Evolutionary conservation across 2,113 vertebrate species (phyloP).

Genomic region (Megalops atlanticus): DNA sequence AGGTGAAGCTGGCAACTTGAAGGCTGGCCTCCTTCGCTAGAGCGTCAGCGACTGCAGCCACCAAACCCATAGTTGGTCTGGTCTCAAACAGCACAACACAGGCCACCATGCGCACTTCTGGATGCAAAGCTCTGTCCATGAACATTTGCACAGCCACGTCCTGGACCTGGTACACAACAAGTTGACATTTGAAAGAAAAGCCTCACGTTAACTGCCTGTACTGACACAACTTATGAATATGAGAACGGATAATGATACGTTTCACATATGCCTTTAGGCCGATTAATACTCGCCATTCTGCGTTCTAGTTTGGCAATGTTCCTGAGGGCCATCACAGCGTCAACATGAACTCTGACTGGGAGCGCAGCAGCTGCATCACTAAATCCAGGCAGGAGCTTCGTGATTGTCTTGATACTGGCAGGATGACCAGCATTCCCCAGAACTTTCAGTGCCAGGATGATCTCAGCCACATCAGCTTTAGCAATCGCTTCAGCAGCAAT

Average conservation of each 20-base stretch:
- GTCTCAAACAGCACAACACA: slow-evolving; percentile 79
- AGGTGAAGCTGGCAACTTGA: slow-evolving; percentile 79
- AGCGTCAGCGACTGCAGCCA: slow-evolving; percentile 68
- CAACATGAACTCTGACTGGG: slow-evolving; percentile 65
- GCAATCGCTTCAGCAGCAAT: slow-evolving; percentile 66
- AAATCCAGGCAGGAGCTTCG: slow-evolving; percentile 73
- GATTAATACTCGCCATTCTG: slow-evolving; percentile 63
- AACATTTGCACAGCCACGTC: slow-evolving; percentile 73
- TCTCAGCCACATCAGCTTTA: slow-evolving; percentile 62
- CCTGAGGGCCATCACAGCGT: slow-evolving; percentile 76
- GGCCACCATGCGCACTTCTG: slow-evolving; percentile 76
- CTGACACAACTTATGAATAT: too few species aligned
- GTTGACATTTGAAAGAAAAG: background rate
- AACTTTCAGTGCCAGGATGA: slow-evolving; percentile 75
- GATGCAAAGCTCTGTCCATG: slow-evolving; percentile 66
- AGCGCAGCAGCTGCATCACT: slow-evolving; percentile 61
- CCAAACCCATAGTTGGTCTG: slow-evolving; percentile 67
- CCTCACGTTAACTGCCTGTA: background rate
- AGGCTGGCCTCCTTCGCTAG: slow-evolving; percentile 70
- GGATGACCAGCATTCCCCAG: slow-evolving; percentile 78
- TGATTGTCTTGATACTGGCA: slow-evolving; percentile 73
- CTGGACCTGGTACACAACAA: slow-evolving; percentile 69
- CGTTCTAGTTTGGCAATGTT: slow-evolving; percentile 77
- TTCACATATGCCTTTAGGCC: background rate
- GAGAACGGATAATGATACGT: too few species aligned